A percentile compares a stretch with the other conserved stretches of the same genome.
Evolutionary conservation across 2,797 vertebrate species (phyloP).

Genomic region (Melanotaenia trifasciata): DNA sequence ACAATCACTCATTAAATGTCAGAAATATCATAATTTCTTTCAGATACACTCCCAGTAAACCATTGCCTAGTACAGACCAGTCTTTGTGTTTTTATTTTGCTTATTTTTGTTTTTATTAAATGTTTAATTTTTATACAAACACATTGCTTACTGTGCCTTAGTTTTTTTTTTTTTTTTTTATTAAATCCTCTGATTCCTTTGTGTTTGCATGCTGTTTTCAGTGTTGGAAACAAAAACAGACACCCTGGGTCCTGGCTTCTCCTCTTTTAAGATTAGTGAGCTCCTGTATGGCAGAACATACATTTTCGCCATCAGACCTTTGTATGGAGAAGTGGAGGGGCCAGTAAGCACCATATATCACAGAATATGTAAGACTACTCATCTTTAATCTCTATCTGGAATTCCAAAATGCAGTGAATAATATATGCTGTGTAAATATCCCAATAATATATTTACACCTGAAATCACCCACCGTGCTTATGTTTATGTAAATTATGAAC

Average conservation of each 20-base stretch:
- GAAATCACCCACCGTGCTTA: no score
- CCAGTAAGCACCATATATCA: slow-evolving; percentile 80
- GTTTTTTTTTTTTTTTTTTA: no score
- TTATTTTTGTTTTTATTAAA: no score
- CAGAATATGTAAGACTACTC: slow-evolving; percentile 79
- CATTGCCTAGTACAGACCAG: background rate
- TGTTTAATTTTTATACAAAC: no score
- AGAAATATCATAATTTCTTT: background rate
- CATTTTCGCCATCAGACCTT: slow-evolving; percentile 86
- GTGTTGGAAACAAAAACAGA: slow-evolving; percentile 82
- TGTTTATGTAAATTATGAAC: no score
- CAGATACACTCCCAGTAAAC: background rate
- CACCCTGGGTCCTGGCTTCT: slow-evolving; percentile 76
- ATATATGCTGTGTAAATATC: no score
- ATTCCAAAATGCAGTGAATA: background rate
- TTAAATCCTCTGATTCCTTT: background rate
- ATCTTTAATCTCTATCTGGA: background rate
- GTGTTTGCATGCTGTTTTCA: slow-evolving; percentile 52
- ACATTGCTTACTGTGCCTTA: no score
- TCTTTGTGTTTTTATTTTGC: background rate
- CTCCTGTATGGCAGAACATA: slow-evolving; percentile 84
- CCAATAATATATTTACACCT: no score
- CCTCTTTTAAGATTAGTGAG: slow-evolving; percentile 77
- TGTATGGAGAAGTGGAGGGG: slow-evolving; percentile 86
- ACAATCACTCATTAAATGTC: background rate